Evolutionary conservation across 1,140 invertebrate species (phyloP).

Genomic region (Hyposmocoma kahamanoa): DNA sequence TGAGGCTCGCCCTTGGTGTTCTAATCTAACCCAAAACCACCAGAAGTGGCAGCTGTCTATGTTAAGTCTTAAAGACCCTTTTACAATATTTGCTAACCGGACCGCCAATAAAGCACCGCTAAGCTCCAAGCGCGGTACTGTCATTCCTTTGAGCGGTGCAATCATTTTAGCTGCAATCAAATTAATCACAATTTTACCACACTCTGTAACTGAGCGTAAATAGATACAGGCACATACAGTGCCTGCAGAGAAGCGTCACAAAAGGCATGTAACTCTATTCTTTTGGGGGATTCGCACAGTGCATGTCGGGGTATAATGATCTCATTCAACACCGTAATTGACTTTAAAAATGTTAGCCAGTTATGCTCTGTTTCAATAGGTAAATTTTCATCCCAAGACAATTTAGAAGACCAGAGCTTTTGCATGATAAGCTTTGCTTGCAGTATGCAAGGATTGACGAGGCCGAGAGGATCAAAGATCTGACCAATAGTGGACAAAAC

Average conservation of each 20-base stretch:
- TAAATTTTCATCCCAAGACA: not conserved
- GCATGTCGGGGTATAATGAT: not conserved
- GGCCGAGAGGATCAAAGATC: conserved; percentile 3
- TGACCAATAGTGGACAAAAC: conserved; percentile 1
- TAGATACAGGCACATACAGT: not conserved
- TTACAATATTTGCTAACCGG: not conserved
- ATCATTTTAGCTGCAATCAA: not conserved
- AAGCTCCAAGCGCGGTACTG: not conserved
- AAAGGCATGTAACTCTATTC: not conserved
- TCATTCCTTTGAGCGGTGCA: not conserved
- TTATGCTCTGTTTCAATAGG: not conserved
- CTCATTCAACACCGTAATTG: not conserved
- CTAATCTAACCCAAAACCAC: not conserved
- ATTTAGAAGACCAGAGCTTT: not conserved
- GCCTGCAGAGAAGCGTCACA: not conserved
- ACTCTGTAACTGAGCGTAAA: not conserved
- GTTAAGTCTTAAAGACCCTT: not conserved
- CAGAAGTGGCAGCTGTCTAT: not conserved
- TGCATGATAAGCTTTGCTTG: conserved; percentile 1
- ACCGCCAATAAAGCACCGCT: not conserved
- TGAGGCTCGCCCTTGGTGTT: not conserved
- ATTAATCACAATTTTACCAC: not conserved
- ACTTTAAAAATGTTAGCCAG: not conserved
- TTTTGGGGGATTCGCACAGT: not conserved
- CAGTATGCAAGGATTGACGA: not conserved